Percentiles rank a stretch among this genome's conserved stretches.
phyloP scores from a whole-genome alignment of 2,113 vertebrate genomes.

The Spea multiplicata region DNA sequence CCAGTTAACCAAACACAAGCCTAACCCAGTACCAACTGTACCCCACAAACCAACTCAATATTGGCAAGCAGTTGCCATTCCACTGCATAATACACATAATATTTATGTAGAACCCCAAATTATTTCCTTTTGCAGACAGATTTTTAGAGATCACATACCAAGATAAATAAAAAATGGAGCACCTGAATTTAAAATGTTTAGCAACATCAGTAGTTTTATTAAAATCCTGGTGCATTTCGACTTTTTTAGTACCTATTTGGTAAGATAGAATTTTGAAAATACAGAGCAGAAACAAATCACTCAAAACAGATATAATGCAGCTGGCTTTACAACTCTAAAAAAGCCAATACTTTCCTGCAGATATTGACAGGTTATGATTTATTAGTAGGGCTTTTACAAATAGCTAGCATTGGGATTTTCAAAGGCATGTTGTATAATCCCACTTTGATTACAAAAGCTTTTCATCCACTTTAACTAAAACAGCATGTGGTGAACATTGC shows the following conservation, averaged over 20 bases:
- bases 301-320: not conserved
- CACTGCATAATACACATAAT: too few species aligned
- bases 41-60: too few species aligned
- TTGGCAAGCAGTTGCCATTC: too few species aligned
- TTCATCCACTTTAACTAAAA: constrained; percentile 14
- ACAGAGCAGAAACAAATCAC: too few species aligned
- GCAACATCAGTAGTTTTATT: too few species aligned
- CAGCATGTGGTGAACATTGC: not conserved
- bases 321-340: constrained; percentile 6
- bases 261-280: not conserved
- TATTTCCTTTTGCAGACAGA: too few species aligned
- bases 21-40: too few species aligned
- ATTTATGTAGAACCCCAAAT: too few species aligned
- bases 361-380: constrained; percentile 38
- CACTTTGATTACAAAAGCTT: not conserved
- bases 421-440: constrained; percentile 18
- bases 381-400: constrained; percentile 17
- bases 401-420: not conserved
- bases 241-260: constrained; percentile 11
- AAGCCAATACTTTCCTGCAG: constrained; percentile 22
- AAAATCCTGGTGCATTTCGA: not conserved
- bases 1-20: too few species aligned
- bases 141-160: too few species aligned
- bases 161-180: too few species aligned
- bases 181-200: too few species aligned